A percentile compares a stretch with the other conserved stretches of the same genome.
Evolutionary conservation across 2,113 vertebrate species (phyloP).

Genomic region (Platichthys flesus): DNA sequence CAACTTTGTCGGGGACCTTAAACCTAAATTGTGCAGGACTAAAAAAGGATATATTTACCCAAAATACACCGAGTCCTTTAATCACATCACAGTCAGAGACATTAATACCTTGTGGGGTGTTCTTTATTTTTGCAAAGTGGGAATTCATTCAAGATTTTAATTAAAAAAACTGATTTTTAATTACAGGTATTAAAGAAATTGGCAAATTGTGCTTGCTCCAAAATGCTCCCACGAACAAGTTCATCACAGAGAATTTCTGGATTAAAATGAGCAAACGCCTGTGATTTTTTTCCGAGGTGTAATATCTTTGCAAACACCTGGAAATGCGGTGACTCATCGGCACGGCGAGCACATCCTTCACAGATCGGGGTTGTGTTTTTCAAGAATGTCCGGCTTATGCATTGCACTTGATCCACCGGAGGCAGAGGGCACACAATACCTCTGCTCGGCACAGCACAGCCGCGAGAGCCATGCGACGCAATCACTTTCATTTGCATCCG

Average conservation of each 20-base stretch:
- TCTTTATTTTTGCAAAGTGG: slow-evolving; percentile 18
- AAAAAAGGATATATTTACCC: slow-evolving; percentile 13
- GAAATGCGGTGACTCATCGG: slow-evolving; percentile 8
- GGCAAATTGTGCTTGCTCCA: slow-evolving; percentile 6
- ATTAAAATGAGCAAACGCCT: neutral
- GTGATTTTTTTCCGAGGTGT: neutral
- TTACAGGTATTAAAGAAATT: slow-evolving; percentile 42
- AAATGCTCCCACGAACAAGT: slow-evolving; percentile 30
- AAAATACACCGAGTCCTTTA: neutral
- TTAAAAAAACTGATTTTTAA: slow-evolving; percentile 57
- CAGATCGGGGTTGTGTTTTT: slow-evolving; percentile 44
- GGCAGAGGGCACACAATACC: slow-evolving; percentile 45
- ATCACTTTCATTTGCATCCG: slow-evolving; percentile 69
- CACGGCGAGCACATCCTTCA: slow-evolving; percentile 16
- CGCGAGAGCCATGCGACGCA: slow-evolving; percentile 27
- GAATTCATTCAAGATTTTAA: slow-evolving; percentile 26
- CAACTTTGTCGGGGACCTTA: neutral
- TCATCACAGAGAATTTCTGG: neutral
- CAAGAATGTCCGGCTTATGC: slow-evolving; percentile 26
- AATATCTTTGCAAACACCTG: slow-evolving; percentile 4
- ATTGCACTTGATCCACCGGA: slow-evolving; percentile 35
- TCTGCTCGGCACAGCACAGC: slow-evolving; percentile 26
- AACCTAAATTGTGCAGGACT: slow-evolving; percentile 2
- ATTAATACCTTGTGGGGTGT: slow-evolving; percentile 10
- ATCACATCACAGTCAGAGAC: slow-evolving; percentile 9